Evolutionary conservation across 2,888 invertebrate genomes (phyloP), one percentile per base, ranked within the genome.

Genomic region (Hirudinaria manillensis): DNA sequence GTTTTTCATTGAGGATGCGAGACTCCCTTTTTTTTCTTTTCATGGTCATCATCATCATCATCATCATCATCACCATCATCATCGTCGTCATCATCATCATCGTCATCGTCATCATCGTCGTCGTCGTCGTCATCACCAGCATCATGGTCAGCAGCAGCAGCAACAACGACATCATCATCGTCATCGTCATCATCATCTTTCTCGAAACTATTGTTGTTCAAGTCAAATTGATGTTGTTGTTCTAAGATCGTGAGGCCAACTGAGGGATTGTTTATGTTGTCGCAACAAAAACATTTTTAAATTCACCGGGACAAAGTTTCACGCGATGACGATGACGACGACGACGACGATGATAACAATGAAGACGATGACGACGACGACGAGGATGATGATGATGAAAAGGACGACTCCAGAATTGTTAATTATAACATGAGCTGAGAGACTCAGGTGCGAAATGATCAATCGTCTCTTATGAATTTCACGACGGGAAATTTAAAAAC

Each of bases 301-400:
- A 61, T 61, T 24, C 29, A 61, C 29, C 61, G 6, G 3, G 16
- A 7, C n/a, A 7, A 61, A 10, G 29, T 61, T 61, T 29, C 24
- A 61, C 61, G 71, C 29, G 74, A 74, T 68, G 74, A 74, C 34
- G 74, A 74, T 70, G 74, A 71, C 51, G 75, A 75, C 72, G 68
- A 75, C 24, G 53, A 51, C 36, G 68, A 75, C 27, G 68, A 75
- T 24, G 67, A 68, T 70, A 70, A 70, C 55, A 51, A 70, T 75
- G 75, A 68, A 10, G 75, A 75, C 45, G 75, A 70, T 45, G 68
- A 70, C 27, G 75, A 75, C 29, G 75, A 75, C 45, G 68, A 75
- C 34, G 75, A 75, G 36, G 75, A 75, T 38, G 75, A 75, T 70
- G 75, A 70, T 45, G 75, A 75, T 75, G 68, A 75, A 10, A 45